Conservation (phyloP, 2,888 invertebrate genomes). For the Lepidocyrtoides sp. region DNA sequence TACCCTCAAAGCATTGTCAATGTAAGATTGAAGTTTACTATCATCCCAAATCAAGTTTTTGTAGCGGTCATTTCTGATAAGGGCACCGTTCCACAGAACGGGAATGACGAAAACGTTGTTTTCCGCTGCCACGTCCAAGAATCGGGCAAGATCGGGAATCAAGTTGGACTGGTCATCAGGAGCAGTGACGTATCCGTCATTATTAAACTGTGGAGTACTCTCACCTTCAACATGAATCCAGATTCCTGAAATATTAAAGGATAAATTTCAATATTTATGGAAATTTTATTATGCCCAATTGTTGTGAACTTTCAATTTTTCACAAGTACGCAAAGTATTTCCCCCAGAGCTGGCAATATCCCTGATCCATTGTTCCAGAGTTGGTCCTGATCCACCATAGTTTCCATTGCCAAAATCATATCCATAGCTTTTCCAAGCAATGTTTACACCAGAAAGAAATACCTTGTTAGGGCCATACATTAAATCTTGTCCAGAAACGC, state of each 20-base stretch:
- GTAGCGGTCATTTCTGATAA: constrained; percentile 84
- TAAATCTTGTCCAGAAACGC: constrained; percentile 81
- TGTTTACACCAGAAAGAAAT: constrained; percentile 85
- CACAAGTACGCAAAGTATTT: constrained; percentile 81
- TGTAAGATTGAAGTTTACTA: constrained; percentile 85
- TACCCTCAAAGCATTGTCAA: constrained; percentile 85
- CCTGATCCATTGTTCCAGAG: constrained; percentile 85
- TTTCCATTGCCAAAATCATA: constrained; percentile 86
- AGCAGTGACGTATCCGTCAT: constrained; percentile 83
- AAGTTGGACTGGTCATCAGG: constrained; percentile 84
- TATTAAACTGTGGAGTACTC: constrained; percentile 85
- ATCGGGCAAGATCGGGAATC: constrained; percentile 84
- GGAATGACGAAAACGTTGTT: constrained; percentile 85
- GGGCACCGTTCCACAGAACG: constrained; percentile 86
- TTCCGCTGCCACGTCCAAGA: constrained; percentile 84
- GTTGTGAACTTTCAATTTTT: not conserved
- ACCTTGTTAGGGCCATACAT: constrained; percentile 85
- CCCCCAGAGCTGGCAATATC: constrained; percentile 85
- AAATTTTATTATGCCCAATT: no score
- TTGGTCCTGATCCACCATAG: constrained; percentile 80
- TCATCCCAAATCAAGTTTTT: constrained; percentile 85
- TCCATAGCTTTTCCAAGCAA: constrained; percentile 86
- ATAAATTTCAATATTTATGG: no score
- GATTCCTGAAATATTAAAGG: constrained; percentile 83
- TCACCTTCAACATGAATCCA: constrained; percentile 86